Evolutionary conservation across 1,140 invertebrate genomes (phyloP).

Genomic region (Pantala flavescens): DNA sequence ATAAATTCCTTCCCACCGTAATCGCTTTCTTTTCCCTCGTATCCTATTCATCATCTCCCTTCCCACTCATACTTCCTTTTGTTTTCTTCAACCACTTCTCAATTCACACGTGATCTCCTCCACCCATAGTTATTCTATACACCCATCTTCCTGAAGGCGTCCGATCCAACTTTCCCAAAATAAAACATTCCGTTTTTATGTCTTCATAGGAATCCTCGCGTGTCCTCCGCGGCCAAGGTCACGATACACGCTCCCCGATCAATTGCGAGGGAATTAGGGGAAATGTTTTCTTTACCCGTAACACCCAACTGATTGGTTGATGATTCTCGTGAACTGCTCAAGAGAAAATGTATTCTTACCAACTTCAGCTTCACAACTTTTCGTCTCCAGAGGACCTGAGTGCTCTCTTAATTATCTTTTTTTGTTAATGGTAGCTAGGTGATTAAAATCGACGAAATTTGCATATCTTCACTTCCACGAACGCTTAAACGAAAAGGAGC

Average conservation of each 20-base stretch:
- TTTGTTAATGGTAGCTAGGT: no score
- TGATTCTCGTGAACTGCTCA: no score
- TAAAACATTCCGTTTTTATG: background rate
- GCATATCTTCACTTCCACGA: no score
- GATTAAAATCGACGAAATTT: no score
- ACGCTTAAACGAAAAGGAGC: no score
- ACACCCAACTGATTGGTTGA: no score
- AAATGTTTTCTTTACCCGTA: no score
- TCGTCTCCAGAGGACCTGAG: no score
- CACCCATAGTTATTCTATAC: background rate
- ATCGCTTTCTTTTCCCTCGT: background rate
- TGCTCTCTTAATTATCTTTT: no score
- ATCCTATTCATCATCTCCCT: constrained; percentile 5
- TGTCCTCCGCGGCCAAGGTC: background rate
- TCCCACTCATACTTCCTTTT: background rate
- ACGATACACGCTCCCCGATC: background rate
- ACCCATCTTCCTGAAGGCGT: background rate
- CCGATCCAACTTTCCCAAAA: background rate
- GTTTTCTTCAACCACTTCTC: background rate
- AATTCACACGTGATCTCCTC: background rate
- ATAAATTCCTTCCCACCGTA: constrained; percentile 9
- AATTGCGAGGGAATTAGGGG: background rate
- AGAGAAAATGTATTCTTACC: no score
- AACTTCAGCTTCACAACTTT: no score
- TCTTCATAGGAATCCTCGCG: background rate